Base-by-base conservation (phyloP, 2,113 vertebrate genomes). In the Thomomys bottae region DNA sequence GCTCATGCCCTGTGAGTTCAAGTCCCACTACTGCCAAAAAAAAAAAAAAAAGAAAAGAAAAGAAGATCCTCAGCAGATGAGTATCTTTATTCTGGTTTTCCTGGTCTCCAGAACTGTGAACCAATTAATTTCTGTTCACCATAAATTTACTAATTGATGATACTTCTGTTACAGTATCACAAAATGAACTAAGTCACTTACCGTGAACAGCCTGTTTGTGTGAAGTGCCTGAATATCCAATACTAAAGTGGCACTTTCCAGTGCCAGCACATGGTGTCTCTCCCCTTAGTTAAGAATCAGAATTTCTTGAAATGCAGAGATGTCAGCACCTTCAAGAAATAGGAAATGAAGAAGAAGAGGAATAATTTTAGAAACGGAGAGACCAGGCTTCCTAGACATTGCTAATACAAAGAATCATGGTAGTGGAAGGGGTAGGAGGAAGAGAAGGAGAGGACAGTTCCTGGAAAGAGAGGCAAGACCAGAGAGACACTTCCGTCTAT, bases 361-460 rank as follows among this genome's bases (percentile, higher is more conserved):
- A 64, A 4, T 54, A 20, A 23, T 21, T 59, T 40, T 26, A 63
- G 66, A 68, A 49, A 18, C 24, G 54, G 6, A 40, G 1, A 54
- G 21, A 79, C 38, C 3, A 36, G 3, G 21, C 2, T 7, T 15
- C 21, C 3, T 12, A 42, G 49, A 15, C 30, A 12, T n/a, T 45
- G 0, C 49, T 45, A 63, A 40, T 8, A 30, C 8, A 54, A 45
- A 54, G 34, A 21, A n/a, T 70, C 3, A 0, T 38, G 61, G 10
- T 21, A 9, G 9, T 63, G 38, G n/a, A 3, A 26, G 23, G 15
- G 1, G 0, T 17, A 1, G 26, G 28, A 63, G 30, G 10, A 23
- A 15, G 40, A 38, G 7, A 2, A 2, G n/a, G 2, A 36, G 8
- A 24, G 30, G 14, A 7, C 34, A 9, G 18, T 20, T 7, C 61